Base-by-base conservation (phyloP, 2,113 vertebrate species). In the Haemorhous mexicanus region DNA sequence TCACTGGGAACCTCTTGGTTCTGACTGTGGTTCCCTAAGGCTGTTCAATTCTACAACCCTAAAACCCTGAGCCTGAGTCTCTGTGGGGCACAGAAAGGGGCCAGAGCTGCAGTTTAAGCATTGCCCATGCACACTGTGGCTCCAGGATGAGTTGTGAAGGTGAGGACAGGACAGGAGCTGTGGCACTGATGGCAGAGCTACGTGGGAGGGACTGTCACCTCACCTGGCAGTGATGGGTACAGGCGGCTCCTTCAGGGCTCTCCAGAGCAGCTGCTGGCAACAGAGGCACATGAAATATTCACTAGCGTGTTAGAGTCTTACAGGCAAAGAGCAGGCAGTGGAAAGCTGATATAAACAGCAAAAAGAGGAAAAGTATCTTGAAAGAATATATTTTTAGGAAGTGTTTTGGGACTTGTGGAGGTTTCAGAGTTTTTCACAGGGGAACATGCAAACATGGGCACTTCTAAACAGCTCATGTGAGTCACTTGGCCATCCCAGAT, bases 391-490 rank as follows among this genome's bases (percentile, higher is more conserved):
- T 46, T 84, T 83, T 64, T 50, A 83, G n/a, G 33, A 28, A 28
- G 63, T 14, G 9, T 59, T 62, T 44, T 6, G 50, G 37, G 70
- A 61, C 26, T 82, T 13, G 35, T 0, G 32, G 41, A 56, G 35
- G 23, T 73, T 66, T 20, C 4, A 21, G 28, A 2, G 19, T 26
- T n/a, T 35, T 78, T 22, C 59, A 16, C 20, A 3, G 0, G 11
- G 53, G 27, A 39, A 11, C 0, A 0, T 37, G 33, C 49, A 59
- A 84, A 14, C 35, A 37, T 6, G 6, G 8, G 7, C 6, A 19
- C 1, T 20, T 6, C 5, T 0, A 0, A 46, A 43, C 0, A 47
- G 37, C 39, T 86, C 63, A 14, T 0, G 0, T 2, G 22, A 50
- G 18, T 52, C 62, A 33, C 67, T 23, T 21, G 13, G 58, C 27